Base-by-base conservation (phyloP, 2,113 vertebrate genomes). In the Prinia subflava region DNA sequence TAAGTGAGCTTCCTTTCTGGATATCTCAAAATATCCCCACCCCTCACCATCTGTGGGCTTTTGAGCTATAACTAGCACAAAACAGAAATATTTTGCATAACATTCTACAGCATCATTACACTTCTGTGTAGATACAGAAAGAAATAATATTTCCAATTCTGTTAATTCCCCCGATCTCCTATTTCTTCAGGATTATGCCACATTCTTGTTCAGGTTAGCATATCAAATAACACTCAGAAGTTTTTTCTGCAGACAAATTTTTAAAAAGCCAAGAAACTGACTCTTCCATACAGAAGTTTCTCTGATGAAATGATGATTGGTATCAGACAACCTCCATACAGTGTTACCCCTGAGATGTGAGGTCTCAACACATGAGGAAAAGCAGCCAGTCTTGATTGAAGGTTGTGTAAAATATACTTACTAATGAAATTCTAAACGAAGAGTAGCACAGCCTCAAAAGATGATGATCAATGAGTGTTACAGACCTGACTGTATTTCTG, bases 11-110 rank as follows among this genome's bases (percentile, higher is more conserved):
- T 75, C 69, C 57, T 91, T 89, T 91, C 73, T 84, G 74, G 24
- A 11, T 52, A 1, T 60, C 56, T 93, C 56, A 85, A 44, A 92
- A 82, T 57, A 89, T 67, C 28, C 12, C 78, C 70, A 67, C 39
- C 37, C 74, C 30, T 94, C 56, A 64, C 62, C 57, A 82, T 84
- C 84, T 87, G 70, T 41, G 17, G 46, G 41, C 18, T 87, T 55
- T 79, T 47, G n/a, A 85, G 35, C 57, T 89, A 18, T 64, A 87
- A 78, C 39, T 64, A 79, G 65, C 53, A 82, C 33, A 87, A 76
- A 90, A 52, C n/a, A 92, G 75, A 88, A 86, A 84, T 53, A 67
- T 8, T 70, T 87, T 79, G 69, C 46, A 57, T 76, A 87, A 52
- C 44, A 83, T 85, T 83, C 67, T 65, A 69, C 37, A 85, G n/a